Evolutionary conservation across 2,797 vertebrate species (phyloP), one percentile per base, ranked within the genome.

Genomic region (Gouania willdenowi): DNA sequence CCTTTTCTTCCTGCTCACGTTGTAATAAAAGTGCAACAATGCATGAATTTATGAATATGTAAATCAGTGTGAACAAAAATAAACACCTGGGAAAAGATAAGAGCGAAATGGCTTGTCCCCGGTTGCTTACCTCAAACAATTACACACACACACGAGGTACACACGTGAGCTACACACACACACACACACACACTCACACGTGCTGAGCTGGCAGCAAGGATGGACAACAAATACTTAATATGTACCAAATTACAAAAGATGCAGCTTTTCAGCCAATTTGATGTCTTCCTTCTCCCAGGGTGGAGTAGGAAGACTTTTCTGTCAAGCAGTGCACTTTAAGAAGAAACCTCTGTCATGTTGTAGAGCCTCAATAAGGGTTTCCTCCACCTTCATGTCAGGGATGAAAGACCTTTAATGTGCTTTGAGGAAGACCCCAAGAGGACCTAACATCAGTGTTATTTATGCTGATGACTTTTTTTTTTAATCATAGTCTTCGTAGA

Each of bases 391-490:
- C 71, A 86, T 81, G 82, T 82, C 72, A 75, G 60, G 69, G 71
- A 85, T 86, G 66, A 84, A 85, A 87, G 72, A 32, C 61, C 50
- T 70, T 51, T 75, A 77, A 83, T 65, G 79, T 79, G 77, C 75
- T 87, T 82, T 82, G 79, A 83, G 81, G 71, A 75, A 81, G 78
- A 60, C 46, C 76, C 79, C 78, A 59, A 26, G 42, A 83, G 79
- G 80, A 81, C 71, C 81, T 79, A 67, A 83, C 61, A 83, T 84
- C 82, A 74, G 77, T 76, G 83, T 83, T 79, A 78, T 81, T 76
- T 83, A n/a, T n/a, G n/a, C n/a, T n/a, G n/a, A n/a, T n/a, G n/a
- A n/a, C n/a, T n/a, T n/a, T n/a, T n/a, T n/a, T n/a, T n/a, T n/a
- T n/a, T n/a, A n/a, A n/a, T n/a, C n/a, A n/a, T n/a, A n/a, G n/a